phyloP scores from a whole-genome alignment of 2,888 invertebrate genomes.

The Kuschelorhynchus macadamiae region DNA sequence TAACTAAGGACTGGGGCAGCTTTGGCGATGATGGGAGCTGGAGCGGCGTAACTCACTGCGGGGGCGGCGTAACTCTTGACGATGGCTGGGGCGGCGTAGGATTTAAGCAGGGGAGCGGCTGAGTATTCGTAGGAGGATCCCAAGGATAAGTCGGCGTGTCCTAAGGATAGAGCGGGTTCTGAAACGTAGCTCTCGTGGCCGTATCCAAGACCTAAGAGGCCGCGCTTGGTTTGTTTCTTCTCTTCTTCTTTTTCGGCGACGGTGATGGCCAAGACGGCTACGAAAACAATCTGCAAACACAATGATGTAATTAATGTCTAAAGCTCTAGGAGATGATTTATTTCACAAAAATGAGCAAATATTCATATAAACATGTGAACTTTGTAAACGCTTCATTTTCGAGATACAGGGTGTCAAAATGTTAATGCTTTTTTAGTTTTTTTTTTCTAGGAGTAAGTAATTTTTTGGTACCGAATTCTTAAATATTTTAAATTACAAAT shows the following conservation, averaged over 20 bases:
- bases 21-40: constrained; percentile 8
- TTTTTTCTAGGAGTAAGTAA: not conserved
- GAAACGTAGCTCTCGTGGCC: constrained; percentile 47
- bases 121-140: constrained; percentile 18
- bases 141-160: constrained; percentile 20
- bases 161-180: constrained; percentile 33
- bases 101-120: constrained; percentile 25
- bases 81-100: constrained; percentile 26
- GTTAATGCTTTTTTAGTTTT: no score
- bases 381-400: no score
- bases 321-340: no score
- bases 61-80: constrained; percentile 15
- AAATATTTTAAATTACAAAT: no score
- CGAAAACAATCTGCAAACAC: constrained; percentile 32
- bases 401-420: no score
- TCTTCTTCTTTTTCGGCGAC: constrained; percentile 53
- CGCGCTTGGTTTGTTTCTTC: constrained; percentile 53
- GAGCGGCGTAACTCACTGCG: constrained; percentile 28
- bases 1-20: constrained; percentile 31
- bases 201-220: constrained; percentile 56
- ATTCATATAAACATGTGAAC: no score
- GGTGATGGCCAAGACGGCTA: constrained; percentile 49
- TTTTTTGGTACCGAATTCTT: no score
- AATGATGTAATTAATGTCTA: not conserved
- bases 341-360: not conserved